These are phyloP conservation scores for Ostrea edulis DNA, from an alignment of 1,140 invertebrate species.

Conservation along the genomic window DNA sequence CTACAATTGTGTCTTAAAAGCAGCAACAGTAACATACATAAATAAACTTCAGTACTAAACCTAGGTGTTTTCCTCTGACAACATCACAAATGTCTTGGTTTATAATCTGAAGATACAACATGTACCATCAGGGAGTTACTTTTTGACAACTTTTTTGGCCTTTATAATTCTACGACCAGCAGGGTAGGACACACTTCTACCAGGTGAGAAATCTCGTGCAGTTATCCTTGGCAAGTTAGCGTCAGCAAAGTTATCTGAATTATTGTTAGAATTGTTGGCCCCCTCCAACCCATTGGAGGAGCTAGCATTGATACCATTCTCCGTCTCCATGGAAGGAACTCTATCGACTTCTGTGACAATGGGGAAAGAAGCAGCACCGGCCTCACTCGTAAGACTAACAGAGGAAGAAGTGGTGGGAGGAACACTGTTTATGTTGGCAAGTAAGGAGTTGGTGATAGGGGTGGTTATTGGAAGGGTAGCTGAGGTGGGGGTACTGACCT, in stretches of 20 bases:
- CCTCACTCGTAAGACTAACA: not conserved
- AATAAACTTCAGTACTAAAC: too few species aligned
- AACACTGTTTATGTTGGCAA: slow-evolving; percentile 32
- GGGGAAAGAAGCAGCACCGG: slow-evolving; percentile 13
- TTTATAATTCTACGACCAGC: slow-evolving; percentile 1
- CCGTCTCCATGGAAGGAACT: not conserved
- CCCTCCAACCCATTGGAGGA: not conserved
- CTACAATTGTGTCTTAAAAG: too few species aligned
- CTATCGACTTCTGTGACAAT: not conserved
- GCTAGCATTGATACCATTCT: not conserved
- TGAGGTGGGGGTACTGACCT: not conserved
- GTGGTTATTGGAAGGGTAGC: slow-evolving; percentile 42
- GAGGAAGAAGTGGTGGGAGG: slow-evolving; percentile 15
- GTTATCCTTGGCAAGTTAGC: slow-evolving; percentile 52
- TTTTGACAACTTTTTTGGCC: slow-evolving; percentile 19
- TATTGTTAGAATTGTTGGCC: not conserved
- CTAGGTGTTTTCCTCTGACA: too few species aligned
- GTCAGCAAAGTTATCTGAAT: slow-evolving; percentile 34
- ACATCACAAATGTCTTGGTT: too few species aligned
- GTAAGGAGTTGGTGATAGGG: slow-evolving; percentile 28
- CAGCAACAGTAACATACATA: too few species aligned
- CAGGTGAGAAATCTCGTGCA: slow-evolving; percentile 48
- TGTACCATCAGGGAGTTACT: not conserved
- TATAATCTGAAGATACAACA: too few species aligned
- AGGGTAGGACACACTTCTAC: not conserved